Base-by-base conservation (phyloP, 2,113 vertebrate genomes). In the Vombatus ursinus region DNA sequence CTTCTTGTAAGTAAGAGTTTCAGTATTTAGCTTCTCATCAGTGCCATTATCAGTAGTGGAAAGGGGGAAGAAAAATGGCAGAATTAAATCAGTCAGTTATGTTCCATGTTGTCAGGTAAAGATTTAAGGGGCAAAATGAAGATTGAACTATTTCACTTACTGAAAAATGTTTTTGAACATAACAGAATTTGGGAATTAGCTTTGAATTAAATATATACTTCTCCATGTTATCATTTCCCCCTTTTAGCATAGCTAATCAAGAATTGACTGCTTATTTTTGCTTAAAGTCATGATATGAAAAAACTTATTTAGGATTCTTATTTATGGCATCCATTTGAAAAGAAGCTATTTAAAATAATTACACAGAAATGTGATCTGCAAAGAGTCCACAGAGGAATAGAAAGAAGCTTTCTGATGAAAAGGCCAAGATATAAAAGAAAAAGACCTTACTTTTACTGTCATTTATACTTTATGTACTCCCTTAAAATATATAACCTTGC, bases 401-500 rank as follows among this genome's bases (percentile, higher is more conserved):
- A 93, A 91, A 84, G 90, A 95, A 44, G 8, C 14, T 48, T 96
- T 22, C 5, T 77, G 77, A 91, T 0, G 49, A 90, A 90, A 37
- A 96, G 52, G 50, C 51, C 90, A 94, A 95, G 77, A 92, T 96
- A 44, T 49, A 89, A 91, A 97, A 94, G 90, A 52, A 51, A 94
- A 48, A 12, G 22, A 2, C 44, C 44, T 96, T 95, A 91, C 44
- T 49, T 25, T 50, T 92, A 61, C 22, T 96, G n/a, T 68, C 93
- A 91, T 89, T 95, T 97, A 95, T 96, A 97, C 53, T 97, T 97
- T 92, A 92, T 89, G 47, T 44, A 84, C 22, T 19, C 68, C 52
- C 22, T 97, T 96, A 50, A 93, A 96, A 94, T 84, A 50, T 89
- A 95, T 57, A 95, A 92, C 93, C 90, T 96, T 92, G 93, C 54